A percentile compares a stretch with the other conserved stretches of the same genome.
Conservation (phyloP, 2,888 invertebrate genomes). For the Coleophora flavipennella region DNA sequence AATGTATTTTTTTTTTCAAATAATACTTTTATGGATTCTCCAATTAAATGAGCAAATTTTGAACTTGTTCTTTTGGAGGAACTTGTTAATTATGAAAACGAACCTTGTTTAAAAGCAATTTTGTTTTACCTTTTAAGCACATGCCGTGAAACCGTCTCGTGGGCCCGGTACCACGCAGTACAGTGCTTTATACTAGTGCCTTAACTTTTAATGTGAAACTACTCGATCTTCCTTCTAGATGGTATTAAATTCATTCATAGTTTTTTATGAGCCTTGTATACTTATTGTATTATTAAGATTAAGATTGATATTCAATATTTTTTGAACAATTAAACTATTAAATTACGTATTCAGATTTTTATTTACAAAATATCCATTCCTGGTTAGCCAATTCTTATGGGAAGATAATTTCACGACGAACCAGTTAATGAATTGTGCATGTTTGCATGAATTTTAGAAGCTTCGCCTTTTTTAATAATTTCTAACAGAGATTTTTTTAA, state of each 20-base stretch:
- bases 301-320: conserved; percentile 58
- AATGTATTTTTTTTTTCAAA: no score
- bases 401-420: conserved; percentile 55
- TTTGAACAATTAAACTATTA: conserved; percentile 59
- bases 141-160: neutral
- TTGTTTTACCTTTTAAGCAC: no score
- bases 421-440: conserved; percentile 63
- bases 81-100: no score
- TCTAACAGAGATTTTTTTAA: conserved; percentile 59
- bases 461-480: conserved; percentile 67
- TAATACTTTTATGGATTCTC: no score
- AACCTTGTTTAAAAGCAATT: no score
- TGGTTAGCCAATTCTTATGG: conserved; percentile 48
- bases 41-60: no score
- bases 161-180: conserved; percentile 6
- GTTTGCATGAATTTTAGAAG: conserved; percentile 70
- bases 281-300: conserved; percentile 44
- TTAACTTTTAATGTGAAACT: conserved; percentile 31
- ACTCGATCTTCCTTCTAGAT: conserved; percentile 58
- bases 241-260: conserved; percentile 40
- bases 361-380: conserved; percentile 28
- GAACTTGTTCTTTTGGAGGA: no score
- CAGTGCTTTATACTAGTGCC: conserved; percentile 50
- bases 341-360: conserved; percentile 35
- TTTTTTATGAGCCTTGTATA: conserved; percentile 60